A percentile compares a stretch with the other conserved stretches of the same genome.
phyloP scores from a whole-genome alignment of 2,113 vertebrate genomes.

The Merops nubicus region DNA sequence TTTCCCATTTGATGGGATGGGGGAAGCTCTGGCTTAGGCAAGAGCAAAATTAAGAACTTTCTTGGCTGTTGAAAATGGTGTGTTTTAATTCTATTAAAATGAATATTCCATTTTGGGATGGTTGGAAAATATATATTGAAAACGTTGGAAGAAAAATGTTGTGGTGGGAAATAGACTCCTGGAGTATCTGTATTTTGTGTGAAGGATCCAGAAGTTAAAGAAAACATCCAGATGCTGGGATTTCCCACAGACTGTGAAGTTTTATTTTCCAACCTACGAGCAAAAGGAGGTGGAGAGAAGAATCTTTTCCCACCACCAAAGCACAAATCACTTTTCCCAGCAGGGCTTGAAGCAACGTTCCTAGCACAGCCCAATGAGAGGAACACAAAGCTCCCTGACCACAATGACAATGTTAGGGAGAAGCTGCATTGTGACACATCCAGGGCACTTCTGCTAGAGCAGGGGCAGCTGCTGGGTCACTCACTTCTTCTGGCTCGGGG shows the following conservation, averaged over 20 bases:
- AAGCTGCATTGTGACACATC: rapidly evolving
- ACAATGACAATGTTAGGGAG: rapidly evolving
- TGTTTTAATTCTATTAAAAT: neutral
- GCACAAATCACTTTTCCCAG: neutral
- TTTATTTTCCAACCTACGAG: neutral
- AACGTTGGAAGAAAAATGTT: neutral
- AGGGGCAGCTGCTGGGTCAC: rapidly evolving
- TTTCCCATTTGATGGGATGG: neutral
- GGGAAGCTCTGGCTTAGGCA: neutral
- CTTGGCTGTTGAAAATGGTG: rapidly evolving
- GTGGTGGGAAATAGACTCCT: neutral
- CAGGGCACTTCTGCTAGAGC: neutral
- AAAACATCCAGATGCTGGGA: neutral
- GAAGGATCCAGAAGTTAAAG: neutral
- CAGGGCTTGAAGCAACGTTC: rapidly evolving
- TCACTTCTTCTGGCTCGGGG: slow-evolving; percentile 10
- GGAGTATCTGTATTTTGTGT: neutral
- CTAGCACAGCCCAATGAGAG: rapidly evolving
- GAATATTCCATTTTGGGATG: neutral
- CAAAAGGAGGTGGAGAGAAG: neutral
- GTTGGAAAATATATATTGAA: rapidly evolving
- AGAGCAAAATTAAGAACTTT: neutral
- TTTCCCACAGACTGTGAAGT: rapidly evolving
- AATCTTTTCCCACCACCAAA: neutral
- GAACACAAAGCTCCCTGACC: rapidly evolving